Evolutionary conservation across 2,113 vertebrate genomes (phyloP).

Genomic region (Verasper variegatus): DNA sequence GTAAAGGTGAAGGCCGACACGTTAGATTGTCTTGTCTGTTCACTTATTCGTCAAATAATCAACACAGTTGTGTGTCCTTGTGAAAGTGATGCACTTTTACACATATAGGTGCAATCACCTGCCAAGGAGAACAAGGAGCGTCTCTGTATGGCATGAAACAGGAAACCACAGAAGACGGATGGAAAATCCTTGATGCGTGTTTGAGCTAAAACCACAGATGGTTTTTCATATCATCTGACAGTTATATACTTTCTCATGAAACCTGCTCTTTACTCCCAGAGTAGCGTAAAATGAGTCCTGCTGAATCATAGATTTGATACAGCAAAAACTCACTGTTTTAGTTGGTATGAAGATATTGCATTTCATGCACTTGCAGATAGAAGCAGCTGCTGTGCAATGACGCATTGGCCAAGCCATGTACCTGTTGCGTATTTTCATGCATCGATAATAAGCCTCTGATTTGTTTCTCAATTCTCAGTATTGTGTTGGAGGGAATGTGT

Average conservation of each 20-base stretch:
- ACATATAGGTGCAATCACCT: constrained; percentile 60
- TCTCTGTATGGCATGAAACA: constrained; percentile 14
- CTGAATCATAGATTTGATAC: background rate
- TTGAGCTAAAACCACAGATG: constrained; percentile 28
- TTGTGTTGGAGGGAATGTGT: background rate
- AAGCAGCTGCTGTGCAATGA: no score
- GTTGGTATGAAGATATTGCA: background rate
- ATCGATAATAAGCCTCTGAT: background rate
- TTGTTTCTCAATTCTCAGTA: constrained; percentile 5
- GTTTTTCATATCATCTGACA: background rate
- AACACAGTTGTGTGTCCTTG: no score
- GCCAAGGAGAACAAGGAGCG: background rate
- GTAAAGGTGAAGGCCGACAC: background rate
- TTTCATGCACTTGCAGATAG: background rate
- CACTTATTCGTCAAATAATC: background rate
- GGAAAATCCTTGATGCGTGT: background rate
- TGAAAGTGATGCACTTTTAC: background rate
- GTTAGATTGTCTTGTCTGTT: background rate
- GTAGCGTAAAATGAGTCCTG: background rate
- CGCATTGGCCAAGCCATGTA: no score
- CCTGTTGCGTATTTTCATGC: background rate
- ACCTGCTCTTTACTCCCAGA: background rate
- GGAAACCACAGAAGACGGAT: constrained; percentile 35
- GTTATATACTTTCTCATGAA: background rate
- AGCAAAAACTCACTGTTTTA: background rate